These are phyloP conservation scores for Iguana delicatissima DNA, from an alignment of 2,797 vertebrate species.

Conservation along the genomic window DNA sequence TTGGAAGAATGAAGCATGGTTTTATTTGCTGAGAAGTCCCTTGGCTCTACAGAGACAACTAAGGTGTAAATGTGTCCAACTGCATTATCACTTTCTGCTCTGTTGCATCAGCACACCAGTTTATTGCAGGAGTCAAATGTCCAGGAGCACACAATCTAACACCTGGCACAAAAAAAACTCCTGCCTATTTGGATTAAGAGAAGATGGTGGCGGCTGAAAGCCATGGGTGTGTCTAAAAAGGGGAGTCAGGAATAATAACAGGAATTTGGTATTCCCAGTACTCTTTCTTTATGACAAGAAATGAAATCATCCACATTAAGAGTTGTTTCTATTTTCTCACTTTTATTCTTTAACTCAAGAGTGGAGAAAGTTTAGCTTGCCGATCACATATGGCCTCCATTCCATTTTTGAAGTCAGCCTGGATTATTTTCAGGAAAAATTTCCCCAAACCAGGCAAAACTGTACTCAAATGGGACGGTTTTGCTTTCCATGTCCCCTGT, in stretches of 20 bases:
- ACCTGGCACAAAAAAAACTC: neutral
- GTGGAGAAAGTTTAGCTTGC: too few relatives aligned
- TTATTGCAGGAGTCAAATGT: conserved; percentile 33
- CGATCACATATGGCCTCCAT: too few relatives aligned
- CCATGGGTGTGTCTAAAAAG: neutral
- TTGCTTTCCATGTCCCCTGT: too few relatives aligned
- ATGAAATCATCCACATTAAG: conserved; percentile 67
- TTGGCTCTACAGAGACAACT: neutral
- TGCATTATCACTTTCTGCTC: neutral
- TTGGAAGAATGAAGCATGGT: conserved; percentile 5
- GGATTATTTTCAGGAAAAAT: too few relatives aligned
- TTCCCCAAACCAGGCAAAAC: too few relatives aligned
- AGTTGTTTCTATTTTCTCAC: neutral
- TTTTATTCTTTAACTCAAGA: conserved; percentile 12
- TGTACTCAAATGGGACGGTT: too few relatives aligned
- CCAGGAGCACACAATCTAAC: conserved; percentile 41
- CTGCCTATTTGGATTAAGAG: conserved; percentile 31
- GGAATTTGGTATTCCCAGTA: neutral
- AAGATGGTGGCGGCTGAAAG: neutral
- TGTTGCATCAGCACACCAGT: conserved; percentile 28
- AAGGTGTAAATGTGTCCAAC: neutral
- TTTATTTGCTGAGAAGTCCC: neutral
- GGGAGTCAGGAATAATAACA: conserved; percentile 18
- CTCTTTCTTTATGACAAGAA: conserved; percentile 43
- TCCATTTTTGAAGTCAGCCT: too few relatives aligned